Conservation (phyloP, 37 sponge, comb jelly and placozoan genomes). For the Ianthella basta region DNA sequence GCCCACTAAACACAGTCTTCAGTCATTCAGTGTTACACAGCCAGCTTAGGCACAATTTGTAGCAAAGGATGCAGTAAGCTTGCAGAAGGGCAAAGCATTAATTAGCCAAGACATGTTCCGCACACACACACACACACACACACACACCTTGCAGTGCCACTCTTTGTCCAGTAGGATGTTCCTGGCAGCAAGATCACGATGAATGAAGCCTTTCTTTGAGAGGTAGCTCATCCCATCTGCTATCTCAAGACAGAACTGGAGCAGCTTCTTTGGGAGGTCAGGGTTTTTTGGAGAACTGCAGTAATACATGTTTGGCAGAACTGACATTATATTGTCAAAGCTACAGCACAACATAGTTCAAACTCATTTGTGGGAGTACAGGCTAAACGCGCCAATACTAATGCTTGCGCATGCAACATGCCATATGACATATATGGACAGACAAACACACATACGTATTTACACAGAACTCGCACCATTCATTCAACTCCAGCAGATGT, state of each 20-base stretch:
- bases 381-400: not conserved
- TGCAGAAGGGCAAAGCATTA: too few relatives aligned
- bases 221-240: constrained; percentile 8
- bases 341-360: not conserved
- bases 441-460: too few relatives aligned
- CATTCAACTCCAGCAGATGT: not conserved
- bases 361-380: not conserved
- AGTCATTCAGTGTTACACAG: too few relatives aligned
- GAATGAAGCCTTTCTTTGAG: constrained; percentile 23
- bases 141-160: constrained; percentile 36
- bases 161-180: constrained; percentile 36
- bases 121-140: too few relatives aligned
- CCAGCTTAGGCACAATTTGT: too few relatives aligned
- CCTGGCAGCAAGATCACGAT: constrained; percentile 37
- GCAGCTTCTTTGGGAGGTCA: not conserved
- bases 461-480: too few relatives aligned
- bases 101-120: too few relatives aligned
- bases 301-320: too few relatives aligned
- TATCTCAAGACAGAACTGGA: not conserved
- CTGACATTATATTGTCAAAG: not conserved
- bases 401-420: too few relatives aligned
- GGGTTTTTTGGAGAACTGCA: not conserved
- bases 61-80: too few relatives aligned
- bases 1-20: too few relatives aligned
- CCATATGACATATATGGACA: too few relatives aligned